Evolutionary conservation across 2,888 invertebrate species (phyloP).

Genomic region (Scelioninae gen. 2): DNA sequence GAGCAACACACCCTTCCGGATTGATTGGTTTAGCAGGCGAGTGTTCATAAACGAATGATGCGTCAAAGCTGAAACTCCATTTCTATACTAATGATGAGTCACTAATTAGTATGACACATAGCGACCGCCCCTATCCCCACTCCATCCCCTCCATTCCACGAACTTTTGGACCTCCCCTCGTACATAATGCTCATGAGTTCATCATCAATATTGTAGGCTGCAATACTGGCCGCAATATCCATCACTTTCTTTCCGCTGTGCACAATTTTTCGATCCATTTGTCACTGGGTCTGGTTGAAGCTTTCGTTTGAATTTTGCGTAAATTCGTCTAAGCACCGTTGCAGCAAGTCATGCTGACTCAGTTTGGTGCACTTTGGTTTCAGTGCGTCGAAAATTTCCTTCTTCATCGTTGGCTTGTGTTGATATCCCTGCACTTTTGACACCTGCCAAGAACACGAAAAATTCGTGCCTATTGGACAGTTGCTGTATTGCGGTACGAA

Average conservation of each 20-base stretch:
- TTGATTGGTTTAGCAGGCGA: no score
- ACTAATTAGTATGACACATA: no score
- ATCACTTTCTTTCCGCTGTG: conserved; percentile 33
- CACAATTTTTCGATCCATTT: conserved; percentile 43
- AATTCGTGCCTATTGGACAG: conserved; percentile 33
- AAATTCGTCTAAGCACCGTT: conserved; percentile 39
- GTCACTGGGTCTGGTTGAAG: conserved; percentile 53
- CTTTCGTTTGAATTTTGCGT: conserved; percentile 47
- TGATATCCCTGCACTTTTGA: conserved; percentile 18
- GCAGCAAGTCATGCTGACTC: conserved; percentile 32
- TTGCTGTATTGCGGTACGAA: no score
- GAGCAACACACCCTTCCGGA: no score
- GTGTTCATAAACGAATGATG: no score
- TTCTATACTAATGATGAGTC: no score
- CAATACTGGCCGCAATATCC: conserved; percentile 36
- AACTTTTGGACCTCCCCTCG: no score
- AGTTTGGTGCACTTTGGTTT: conserved; percentile 38
- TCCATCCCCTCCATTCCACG: no score
- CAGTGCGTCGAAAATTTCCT: conserved; percentile 33
- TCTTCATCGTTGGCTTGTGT: conserved; percentile 30
- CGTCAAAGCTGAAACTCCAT: no score
- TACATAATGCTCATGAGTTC: conserved; percentile 32
- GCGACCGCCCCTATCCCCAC: no score
- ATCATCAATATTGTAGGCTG: conserved; percentile 37
- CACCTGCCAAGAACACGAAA: conserved; percentile 58